Evolutionary conservation across 2,888 invertebrate species (phyloP), one percentile per base, ranked within the genome.

Genomic region (Bembecia ichneumoniformis): DNA sequence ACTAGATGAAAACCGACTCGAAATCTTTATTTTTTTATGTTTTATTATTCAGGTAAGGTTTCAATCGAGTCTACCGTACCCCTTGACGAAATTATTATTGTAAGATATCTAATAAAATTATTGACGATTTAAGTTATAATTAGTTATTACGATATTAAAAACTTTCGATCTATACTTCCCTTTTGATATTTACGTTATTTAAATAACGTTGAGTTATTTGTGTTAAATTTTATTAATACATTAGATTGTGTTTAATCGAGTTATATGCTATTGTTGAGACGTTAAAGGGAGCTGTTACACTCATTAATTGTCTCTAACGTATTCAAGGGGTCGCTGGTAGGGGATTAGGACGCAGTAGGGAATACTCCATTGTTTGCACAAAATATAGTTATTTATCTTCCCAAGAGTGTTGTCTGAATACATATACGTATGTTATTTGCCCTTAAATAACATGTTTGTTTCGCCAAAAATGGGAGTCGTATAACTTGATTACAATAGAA

Each of bases 261-360:
- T 78, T 82, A 82, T 77, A 73, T 66, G 63, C 74, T 70, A 77
- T 76, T 75, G 77, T 78, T 77, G 72, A 76, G 70, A 77, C 67
- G 65, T 71, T 72, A 71, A 78, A 79, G 79, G 81, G 79, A 67
- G 71, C 74, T 75, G 73, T 74, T 74, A 79, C 77, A 78, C 65
- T 76, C 83, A 84, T 86, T 84, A 80, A 83, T 81, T 80, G 82
- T 80, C 64, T 69, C 72, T 78, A 79, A 82, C 49, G 49, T 77
- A 71, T 68, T 66, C 63, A 74, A 72, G 78, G 52, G 64, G 66
- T 68, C 65, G 61, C 28, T 57, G 60, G 66, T 58, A 69, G 71
- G 75, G 77, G 74, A 73, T 74, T 70, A 71, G 59, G 62, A 59
- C 65, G 59, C 69, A 58, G 60, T 56, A 60, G 79, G 78, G 81